A percentile compares a stretch with the other conserved stretches of the same genome.
Conservation (phyloP, 2,888 invertebrate genomes). For the Limenitis camilla region DNA sequence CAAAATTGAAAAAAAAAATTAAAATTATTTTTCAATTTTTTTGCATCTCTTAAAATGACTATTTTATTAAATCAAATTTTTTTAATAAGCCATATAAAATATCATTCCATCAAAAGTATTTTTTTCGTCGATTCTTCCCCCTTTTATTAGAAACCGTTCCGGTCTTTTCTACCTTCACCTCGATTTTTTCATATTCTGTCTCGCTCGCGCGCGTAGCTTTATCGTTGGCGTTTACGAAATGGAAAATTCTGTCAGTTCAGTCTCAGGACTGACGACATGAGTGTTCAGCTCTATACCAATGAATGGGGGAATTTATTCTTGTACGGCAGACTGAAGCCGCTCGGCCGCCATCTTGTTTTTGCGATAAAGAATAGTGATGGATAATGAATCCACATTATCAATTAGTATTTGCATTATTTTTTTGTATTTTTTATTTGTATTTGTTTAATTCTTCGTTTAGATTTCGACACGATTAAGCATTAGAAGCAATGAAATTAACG, state of each 20-base stretch:
- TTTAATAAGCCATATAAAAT: no score
- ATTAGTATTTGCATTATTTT: no score
- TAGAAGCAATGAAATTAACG: no score
- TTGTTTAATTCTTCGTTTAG: no score
- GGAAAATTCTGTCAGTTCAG: slow-evolving; percentile 30
- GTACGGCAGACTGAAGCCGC: slow-evolving; percentile 38
- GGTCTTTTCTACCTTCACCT: slow-evolving; percentile 55
- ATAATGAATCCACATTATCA: neutral
- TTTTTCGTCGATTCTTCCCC: slow-evolving; percentile 20
- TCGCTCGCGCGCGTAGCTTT: slow-evolving; percentile 28
- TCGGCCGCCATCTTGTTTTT: slow-evolving; percentile 46
- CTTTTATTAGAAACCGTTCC: slow-evolving; percentile 38
- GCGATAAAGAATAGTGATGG: slow-evolving; percentile 1
- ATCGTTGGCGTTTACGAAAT: slow-evolving; percentile 28
- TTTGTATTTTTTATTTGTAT: no score
- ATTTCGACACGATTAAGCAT: no score
- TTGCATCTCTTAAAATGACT: no score
- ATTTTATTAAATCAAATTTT: no score
- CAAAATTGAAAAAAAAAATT: no score
- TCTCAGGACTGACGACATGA: slow-evolving; percentile 23
- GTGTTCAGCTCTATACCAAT: slow-evolving; percentile 33
- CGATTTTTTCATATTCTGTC: slow-evolving; percentile 32
- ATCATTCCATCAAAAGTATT: neutral
- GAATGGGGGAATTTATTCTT: slow-evolving; percentile 55
- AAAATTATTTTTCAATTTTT: no score